A percentile compares a stretch with the other conserved stretches of the same genome.
Conservation (phyloP, 2,113 vertebrate genomes). For the Myrmophylax atrothorax region DNA sequence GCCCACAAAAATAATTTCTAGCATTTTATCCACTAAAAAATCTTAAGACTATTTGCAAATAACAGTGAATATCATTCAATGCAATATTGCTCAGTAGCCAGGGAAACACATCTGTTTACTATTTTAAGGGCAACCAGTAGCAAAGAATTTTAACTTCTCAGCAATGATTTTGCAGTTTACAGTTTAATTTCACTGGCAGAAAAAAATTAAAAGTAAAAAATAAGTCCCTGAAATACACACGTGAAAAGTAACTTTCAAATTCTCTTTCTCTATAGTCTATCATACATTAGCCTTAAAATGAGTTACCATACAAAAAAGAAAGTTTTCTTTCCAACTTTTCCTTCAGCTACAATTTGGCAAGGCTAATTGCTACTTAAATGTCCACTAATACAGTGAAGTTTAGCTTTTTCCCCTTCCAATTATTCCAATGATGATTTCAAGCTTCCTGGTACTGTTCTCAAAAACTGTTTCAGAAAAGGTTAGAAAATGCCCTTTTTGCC, state of each 20-base stretch:
- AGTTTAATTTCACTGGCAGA: background rate
- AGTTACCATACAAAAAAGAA: background rate
- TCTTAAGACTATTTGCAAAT: background rate
- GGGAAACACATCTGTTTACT: background rate
- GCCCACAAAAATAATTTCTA: background rate
- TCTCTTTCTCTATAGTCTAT: background rate
- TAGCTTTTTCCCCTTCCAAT: background rate
- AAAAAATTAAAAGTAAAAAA: background rate
- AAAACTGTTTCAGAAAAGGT: background rate
- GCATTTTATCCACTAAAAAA: background rate
- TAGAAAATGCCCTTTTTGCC: background rate
- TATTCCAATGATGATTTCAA: background rate
- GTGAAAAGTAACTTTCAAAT: background rate
- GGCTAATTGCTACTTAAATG: background rate
- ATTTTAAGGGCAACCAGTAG: background rate
- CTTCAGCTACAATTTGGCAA: background rate
- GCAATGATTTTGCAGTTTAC: background rate
- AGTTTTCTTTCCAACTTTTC: background rate
- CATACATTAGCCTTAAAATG: background rate
- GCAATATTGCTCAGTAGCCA: background rate
- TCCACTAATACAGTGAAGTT: background rate
- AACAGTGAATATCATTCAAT: background rate
- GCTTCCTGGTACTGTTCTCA: background rate
- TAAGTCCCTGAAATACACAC: background rate
- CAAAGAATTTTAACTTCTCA: background rate